Evolutionary conservation across 2,113 vertebrate species (phyloP), one percentile per base, ranked within the genome.

Genomic region (Smithornis capensis): DNA sequence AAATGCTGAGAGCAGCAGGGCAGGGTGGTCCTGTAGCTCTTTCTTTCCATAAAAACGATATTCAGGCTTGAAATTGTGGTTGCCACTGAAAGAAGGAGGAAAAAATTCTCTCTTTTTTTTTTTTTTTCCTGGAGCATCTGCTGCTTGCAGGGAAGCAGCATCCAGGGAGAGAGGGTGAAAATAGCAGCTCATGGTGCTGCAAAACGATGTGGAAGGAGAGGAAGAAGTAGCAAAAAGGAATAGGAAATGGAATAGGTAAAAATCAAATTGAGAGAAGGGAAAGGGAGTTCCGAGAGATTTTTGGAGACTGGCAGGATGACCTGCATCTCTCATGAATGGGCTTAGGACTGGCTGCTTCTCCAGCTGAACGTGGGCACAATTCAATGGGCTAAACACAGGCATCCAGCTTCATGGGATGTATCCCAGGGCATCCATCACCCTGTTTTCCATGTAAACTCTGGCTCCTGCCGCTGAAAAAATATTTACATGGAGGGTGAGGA

Each of bases 271-370:
- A 77, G 42, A 55, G 37, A 45, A 10, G 4, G 1, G 0, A 42
- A 80, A 80, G 14, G 12, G n/a, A 69, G 7, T 22, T 19, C 38
- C 13, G 40, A 42, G 64, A 28, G 31, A 33, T 45, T 55, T 82
- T 45, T 57, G 44, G 44, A 60, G 52, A 24, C 15, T 0, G 0
- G 11, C 13, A 89, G 52, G 29, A 8, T 14, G 38, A 45, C 4
- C 8, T 82, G 29, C 24, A 8, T 33, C 29, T 57, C 19, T 71
- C 10, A 70, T 7, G 0, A 2, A 17, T 45, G 81, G 21, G 28
- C 60, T 74, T 59, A 62, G 56, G 44, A 74, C 29, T 2, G 44
- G 29, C 23, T 45, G 7, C 22, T 67, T 75, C 47, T 40, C 64
- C 65, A 84, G 25, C 19, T 7, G 1, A 76, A 57, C 4, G 5